Conservation (phyloP, 2,797 vertebrate species). For the Uromys caudimaculatus region DNA sequence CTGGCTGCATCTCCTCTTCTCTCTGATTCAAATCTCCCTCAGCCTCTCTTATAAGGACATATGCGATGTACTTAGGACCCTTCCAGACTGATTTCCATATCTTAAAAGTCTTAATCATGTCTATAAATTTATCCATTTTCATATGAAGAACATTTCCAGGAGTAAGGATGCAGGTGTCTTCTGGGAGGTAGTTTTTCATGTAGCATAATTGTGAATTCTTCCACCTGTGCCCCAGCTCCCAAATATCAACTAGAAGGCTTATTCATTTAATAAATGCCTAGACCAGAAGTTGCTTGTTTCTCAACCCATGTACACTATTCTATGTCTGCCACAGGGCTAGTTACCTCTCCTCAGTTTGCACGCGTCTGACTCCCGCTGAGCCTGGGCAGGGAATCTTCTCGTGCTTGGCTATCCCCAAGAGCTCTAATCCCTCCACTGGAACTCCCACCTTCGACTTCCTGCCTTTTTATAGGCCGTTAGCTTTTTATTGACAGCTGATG, state of each 20-base stretch:
- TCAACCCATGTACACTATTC: not conserved
- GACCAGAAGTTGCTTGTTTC: not conserved
- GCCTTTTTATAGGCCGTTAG: not conserved
- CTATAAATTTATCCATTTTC: not conserved
- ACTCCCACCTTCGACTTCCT: not conserved
- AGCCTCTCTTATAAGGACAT: not conserved
- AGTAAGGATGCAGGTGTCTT: slow-evolving; percentile 6
- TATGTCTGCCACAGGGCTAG: not conserved
- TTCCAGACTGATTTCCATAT: not conserved
- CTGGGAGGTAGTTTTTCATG: not conserved
- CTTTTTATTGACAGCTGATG: not conserved
- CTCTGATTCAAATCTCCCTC: not conserved
- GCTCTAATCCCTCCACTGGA: not conserved
- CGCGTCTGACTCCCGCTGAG: not conserved
- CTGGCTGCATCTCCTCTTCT: not conserved
- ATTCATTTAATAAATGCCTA: not conserved
- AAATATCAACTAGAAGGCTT: no score
- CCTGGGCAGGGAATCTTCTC: not conserved
- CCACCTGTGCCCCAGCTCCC: not conserved
- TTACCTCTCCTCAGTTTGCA: not conserved
- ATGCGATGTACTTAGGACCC: not conserved
- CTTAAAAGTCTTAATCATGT: slow-evolving; percentile 15
- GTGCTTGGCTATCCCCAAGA: not conserved
- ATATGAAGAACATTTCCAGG: slow-evolving; percentile 1
- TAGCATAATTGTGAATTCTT: not conserved